Conservation (phyloP, 2,888 invertebrate genomes). For the Mylabris sibirica region DNA sequence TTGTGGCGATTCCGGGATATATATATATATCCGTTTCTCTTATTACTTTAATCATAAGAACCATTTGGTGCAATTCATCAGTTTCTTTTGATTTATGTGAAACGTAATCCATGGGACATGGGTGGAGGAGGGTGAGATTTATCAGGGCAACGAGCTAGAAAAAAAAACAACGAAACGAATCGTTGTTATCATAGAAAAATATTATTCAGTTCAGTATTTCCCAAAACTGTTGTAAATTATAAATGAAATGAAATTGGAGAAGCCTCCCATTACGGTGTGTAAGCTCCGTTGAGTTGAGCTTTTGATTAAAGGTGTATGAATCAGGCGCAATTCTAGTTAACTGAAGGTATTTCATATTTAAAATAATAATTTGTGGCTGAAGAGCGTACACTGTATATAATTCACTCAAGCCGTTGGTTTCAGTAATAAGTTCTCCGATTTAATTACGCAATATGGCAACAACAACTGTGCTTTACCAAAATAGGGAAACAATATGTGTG, state of each 20-base stretch:
- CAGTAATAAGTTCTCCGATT: constrained; percentile 13
- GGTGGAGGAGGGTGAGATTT: background rate
- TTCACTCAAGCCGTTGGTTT: constrained; percentile 17
- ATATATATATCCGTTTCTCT: constrained; percentile 59
- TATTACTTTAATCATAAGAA: constrained; percentile 63
- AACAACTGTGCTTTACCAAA: background rate
- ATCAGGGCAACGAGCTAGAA: background rate
- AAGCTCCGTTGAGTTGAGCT: constrained; percentile 7
- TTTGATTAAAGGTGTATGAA: constrained; percentile 11
- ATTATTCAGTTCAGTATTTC: constrained; percentile 1
- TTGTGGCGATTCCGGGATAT: constrained; percentile 51
- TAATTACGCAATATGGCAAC: constrained; percentile 15
- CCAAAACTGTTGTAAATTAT: background rate
- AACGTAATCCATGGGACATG: constrained; percentile 38
- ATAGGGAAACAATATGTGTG: background rate
- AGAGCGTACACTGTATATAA: constrained; percentile 6
- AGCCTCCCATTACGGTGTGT: background rate
- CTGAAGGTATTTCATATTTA: constrained; percentile 10
- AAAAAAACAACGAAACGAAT: background rate
- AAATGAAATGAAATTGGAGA: constrained; percentile 9
- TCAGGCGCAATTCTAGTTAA: constrained; percentile 12
- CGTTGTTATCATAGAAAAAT: background rate
- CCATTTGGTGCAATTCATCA: constrained; percentile 62
- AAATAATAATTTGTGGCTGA: constrained; percentile 14
- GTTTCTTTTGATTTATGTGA: constrained; percentile 56